Percentiles rank a stretch among this genome's conserved stretches.
Conservation (phyloP, 2,888 invertebrate species). For the Chrysodeixis includens region DNA sequence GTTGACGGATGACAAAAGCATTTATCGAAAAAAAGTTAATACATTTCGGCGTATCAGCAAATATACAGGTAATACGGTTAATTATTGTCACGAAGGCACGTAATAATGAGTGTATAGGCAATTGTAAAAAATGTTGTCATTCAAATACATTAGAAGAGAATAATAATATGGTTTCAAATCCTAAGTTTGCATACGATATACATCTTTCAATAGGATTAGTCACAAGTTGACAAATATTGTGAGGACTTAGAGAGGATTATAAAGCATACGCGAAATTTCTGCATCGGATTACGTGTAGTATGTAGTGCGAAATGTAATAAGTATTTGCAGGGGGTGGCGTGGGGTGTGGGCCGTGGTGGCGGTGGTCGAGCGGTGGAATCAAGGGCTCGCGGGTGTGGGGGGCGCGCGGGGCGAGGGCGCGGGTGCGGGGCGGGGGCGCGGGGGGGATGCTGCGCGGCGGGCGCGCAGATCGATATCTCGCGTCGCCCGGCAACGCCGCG, state of each 20-base stretch:
- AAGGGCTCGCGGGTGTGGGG: slow-evolving; percentile 71
- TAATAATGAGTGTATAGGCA: too few relatives aligned
- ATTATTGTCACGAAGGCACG: too few relatives aligned
- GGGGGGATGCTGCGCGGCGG: slow-evolving; percentile 87
- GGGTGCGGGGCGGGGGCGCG: slow-evolving; percentile 66
- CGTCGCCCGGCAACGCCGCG: slow-evolving; percentile 90
- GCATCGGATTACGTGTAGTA: slow-evolving; percentile 85
- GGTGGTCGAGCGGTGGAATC: slow-evolving; percentile 77
- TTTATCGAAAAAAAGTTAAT: too few relatives aligned
- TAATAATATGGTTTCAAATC: neutral
- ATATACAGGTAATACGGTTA: too few relatives aligned
- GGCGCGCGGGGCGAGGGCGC: slow-evolving; percentile 46
- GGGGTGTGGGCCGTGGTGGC: slow-evolving; percentile 67
- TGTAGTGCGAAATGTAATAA: slow-evolving; percentile 87
- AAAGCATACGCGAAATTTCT: slow-evolving; percentile 82
- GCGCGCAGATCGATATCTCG: slow-evolving; percentile 87
- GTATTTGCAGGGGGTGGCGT: slow-evolving; percentile 79
- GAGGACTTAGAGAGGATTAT: slow-evolving; percentile 56
- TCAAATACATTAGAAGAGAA: too few relatives aligned
- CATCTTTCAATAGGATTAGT: neutral
- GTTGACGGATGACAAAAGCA: too few relatives aligned
- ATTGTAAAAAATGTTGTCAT: neutral
- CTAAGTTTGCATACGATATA: neutral
- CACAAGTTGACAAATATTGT: slow-evolving; percentile 37
- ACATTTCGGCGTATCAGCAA: too few relatives aligned